A percentile compares a stretch with the other conserved stretches of the same genome.
These are phyloP conservation scores for Apotomis capreana DNA, from an alignment of 2,888 invertebrate species.

Conservation along the genomic window DNA sequence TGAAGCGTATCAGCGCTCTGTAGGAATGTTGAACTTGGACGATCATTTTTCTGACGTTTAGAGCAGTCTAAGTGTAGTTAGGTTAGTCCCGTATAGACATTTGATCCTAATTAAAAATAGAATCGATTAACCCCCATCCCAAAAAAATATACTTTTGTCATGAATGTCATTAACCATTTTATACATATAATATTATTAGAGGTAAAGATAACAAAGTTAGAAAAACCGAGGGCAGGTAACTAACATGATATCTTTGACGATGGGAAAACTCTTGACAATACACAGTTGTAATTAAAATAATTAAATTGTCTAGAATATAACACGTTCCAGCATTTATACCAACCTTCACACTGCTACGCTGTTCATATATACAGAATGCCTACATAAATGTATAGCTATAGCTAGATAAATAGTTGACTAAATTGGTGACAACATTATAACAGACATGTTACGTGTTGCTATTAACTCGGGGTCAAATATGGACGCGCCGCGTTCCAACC, in stretches of 20 bases:
- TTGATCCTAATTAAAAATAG: too few relatives aligned
- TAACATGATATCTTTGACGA: background rate
- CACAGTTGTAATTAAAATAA: constrained; percentile 3
- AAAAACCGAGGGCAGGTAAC: too few relatives aligned
- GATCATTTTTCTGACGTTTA: too few relatives aligned
- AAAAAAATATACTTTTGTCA: too few relatives aligned
- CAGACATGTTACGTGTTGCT: constrained; percentile 24
- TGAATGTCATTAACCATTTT: too few relatives aligned
- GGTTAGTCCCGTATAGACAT: too few relatives aligned
- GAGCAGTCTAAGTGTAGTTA: too few relatives aligned
- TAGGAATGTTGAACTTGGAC: too few relatives aligned
- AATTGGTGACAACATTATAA: constrained; percentile 32
- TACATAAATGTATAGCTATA: background rate
- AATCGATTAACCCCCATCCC: too few relatives aligned
- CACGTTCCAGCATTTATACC: background rate
- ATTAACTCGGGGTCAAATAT: constrained; percentile 34
- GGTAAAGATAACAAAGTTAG: too few relatives aligned
- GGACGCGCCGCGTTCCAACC: constrained; percentile 2
- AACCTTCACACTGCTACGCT: constrained; percentile 20
- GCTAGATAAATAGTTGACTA: constrained; percentile 21
- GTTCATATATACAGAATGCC: constrained; percentile 6
- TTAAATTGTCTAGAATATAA: background rate
- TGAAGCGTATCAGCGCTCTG: too few relatives aligned
- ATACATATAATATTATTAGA: too few relatives aligned
- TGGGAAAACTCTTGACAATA: background rate